These are phyloP conservation scores for Perizoma flavofasciatum DNA, from an alignment of 2,888 invertebrate genomes.

Conservation along the genomic window DNA sequence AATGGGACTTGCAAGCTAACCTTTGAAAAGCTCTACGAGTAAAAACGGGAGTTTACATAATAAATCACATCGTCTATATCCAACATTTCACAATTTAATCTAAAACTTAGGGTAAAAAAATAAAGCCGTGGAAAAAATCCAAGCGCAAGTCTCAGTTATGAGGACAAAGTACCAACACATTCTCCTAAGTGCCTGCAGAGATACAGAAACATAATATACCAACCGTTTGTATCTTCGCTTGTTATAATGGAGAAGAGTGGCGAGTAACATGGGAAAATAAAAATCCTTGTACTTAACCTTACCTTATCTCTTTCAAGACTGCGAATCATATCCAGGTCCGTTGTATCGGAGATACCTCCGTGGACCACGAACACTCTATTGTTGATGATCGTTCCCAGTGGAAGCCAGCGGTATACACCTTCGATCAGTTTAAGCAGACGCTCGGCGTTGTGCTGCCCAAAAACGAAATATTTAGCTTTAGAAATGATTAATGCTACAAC, in stretches of 20 bases:
- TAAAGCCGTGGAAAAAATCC: not conserved
- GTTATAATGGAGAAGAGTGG: not conserved
- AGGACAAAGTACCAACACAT: not conserved
- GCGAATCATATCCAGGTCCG: constrained; percentile 91
- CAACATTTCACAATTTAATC: too few species aligned
- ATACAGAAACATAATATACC: not conserved
- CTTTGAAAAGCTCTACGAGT: too few species aligned
- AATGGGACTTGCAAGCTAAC: too few species aligned
- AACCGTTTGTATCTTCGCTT: not conserved
- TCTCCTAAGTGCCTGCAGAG: not conserved
- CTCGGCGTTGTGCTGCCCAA: constrained; percentile 88
- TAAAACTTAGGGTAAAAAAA: not conserved
- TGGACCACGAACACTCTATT: constrained; percentile 95
- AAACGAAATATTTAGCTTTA: constrained; percentile 15
- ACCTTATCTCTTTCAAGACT: constrained; percentile 94
- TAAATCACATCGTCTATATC: too few species aligned
- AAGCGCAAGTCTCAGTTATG: not conserved
- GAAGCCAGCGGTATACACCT: constrained; percentile 96
- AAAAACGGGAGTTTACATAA: too few species aligned
- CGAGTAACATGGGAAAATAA: not conserved
- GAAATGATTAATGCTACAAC: constrained; percentile 7
- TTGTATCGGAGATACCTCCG: constrained; percentile 95
- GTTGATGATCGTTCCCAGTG: constrained; percentile 95
- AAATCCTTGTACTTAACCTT: constrained; percentile 25
- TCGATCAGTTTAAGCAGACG: constrained; percentile 92